Evolutionary conservation across 2,113 vertebrate genomes (phyloP), one percentile per base, ranked within the genome.

Genomic region (Psammodynastes pulverulentus): DNA sequence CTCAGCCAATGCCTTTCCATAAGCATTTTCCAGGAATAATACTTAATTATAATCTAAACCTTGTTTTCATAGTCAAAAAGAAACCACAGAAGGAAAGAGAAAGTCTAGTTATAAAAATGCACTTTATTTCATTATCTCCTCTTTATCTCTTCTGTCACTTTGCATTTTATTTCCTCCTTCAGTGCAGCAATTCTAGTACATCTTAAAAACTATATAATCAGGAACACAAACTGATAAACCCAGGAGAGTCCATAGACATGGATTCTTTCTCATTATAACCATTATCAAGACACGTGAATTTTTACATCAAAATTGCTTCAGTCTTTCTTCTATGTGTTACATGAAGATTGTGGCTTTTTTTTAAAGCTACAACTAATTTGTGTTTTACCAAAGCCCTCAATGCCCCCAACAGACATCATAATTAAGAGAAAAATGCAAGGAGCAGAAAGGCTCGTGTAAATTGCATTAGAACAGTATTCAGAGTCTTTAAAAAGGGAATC

Each of bases 131-230:
- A 96, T 95, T 97, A 95, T 95, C 58, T 39, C 91, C 90, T 96
- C 95, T 93, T 97, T 95, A 95, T 96, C 93, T 95, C 93, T 93
- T 94, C 92, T 95, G 93, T 96, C 95, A 95, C 94, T 97, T 97
- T 79, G 17, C 94, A 95, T 94, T 97, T 96, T 94, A 96, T 92
- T 94, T 96, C 97, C 97, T 97, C 93, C 95, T 97, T 96, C 95
- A 96, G 92, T 97, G 95, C 88, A 93, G 96, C 95, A 96, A 96
- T 95, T 95, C 95, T 97, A 96, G 93, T 96, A 95, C 96, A 95
- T 93, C 94, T 93, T 54, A 24, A 95, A 96, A 97, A 97, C 94
- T 94, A 91, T 45, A 92, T 89, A 94, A 89, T 91, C 46, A 91
- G 85, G 85, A 96, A 62, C 92, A 96, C 91, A 96, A 96, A 88